Percentiles rank a stretch among this genome's conserved stretches.
Conservation (phyloP, 2,113 vertebrate species). For the Scomber scombrus region DNA sequence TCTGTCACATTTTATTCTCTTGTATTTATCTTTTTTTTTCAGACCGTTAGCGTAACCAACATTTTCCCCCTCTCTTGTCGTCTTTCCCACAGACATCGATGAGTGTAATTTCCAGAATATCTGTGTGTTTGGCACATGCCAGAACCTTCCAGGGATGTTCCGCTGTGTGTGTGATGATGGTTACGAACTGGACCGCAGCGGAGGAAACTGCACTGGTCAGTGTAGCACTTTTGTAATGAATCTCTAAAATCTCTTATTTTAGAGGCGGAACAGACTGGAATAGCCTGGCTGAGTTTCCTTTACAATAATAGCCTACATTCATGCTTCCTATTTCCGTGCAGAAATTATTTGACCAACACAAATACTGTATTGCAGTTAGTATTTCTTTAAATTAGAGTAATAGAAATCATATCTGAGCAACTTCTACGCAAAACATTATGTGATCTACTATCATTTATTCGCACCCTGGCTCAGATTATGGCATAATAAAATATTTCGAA, state of each 20-base stretch:
- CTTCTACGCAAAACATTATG: no score
- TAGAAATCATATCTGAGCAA: no score
- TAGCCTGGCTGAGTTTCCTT: neutral
- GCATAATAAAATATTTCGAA: neutral
- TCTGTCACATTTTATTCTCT: neutral
- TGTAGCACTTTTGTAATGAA: neutral
- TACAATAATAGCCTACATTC: neutral
- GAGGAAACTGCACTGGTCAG: constrained; percentile 94
- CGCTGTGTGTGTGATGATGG: constrained; percentile 92
- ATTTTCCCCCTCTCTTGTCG: neutral
- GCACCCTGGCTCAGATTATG: neutral
- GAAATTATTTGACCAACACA: neutral
- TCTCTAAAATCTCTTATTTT: neutral
- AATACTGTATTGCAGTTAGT: neutral
- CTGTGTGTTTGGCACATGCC: constrained; percentile 93
- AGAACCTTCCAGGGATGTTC: constrained; percentile 97
- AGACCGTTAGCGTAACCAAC: neutral
- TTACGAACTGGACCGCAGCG: constrained; percentile 92
- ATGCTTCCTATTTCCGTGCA: neutral
- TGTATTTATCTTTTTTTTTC: no score
- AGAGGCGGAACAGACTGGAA: constrained; percentile 8
- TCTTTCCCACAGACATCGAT: constrained; percentile 88
- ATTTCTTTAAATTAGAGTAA: no score
- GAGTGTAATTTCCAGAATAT: constrained; percentile 95
- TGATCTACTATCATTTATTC: no score